These are phyloP conservation scores for Micropterix aruncella DNA, from an alignment of 2,888 invertebrate genomes.

Conservation along the genomic window DNA sequence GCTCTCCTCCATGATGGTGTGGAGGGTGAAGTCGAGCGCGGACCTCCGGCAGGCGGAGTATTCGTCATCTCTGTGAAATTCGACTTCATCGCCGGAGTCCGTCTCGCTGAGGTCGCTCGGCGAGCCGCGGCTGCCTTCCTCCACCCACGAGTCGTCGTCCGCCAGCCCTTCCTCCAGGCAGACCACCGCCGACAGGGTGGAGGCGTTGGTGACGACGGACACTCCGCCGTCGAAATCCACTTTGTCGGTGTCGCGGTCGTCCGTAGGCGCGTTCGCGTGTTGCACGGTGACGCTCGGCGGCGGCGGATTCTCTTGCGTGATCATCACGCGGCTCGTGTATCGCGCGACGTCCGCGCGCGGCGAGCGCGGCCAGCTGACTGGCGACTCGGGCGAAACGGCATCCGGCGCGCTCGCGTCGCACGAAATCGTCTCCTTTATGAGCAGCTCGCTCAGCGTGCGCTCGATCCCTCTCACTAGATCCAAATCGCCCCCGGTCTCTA, in stretches of 20 bases:
- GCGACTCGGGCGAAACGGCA: conserved; percentile 22
- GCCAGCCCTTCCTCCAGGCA: conserved; percentile 77
- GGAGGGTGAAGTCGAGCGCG: conserved; percentile 77
- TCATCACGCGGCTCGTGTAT: conserved; percentile 83
- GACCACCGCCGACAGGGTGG: conserved; percentile 55
- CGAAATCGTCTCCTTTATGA: conserved; percentile 40
- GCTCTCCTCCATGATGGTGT: conserved; percentile 88
- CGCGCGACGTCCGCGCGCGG: conserved; percentile 47
- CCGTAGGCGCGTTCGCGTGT: conserved; percentile 39
- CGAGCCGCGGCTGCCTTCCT: conserved; percentile 68
- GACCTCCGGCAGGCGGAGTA: conserved; percentile 67
- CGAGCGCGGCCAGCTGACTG: conserved; percentile 40
- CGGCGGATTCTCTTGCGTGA: conserved; percentile 52
- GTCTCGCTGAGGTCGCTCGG: conserved; percentile 40
- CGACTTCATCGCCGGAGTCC: conserved; percentile 55
- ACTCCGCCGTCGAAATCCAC: conserved; percentile 41
- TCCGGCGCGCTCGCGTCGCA: conserved; percentile 22
- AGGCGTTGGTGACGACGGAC: conserved; percentile 54
- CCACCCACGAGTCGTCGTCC: conserved; percentile 87
- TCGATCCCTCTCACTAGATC: conserved; percentile 39
- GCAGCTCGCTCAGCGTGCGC: conserved; percentile 38
- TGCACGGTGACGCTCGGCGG: conserved; percentile 51
- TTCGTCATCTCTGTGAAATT: conserved; percentile 53
- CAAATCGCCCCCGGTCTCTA: conserved; percentile 23
- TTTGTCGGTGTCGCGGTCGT: conserved; percentile 26